A percentile compares a stretch with the other conserved stretches of the same genome.
Evolutionary conservation across 2,113 vertebrate genomes (phyloP).

Genomic region (Atractosteus spatula): DNA sequence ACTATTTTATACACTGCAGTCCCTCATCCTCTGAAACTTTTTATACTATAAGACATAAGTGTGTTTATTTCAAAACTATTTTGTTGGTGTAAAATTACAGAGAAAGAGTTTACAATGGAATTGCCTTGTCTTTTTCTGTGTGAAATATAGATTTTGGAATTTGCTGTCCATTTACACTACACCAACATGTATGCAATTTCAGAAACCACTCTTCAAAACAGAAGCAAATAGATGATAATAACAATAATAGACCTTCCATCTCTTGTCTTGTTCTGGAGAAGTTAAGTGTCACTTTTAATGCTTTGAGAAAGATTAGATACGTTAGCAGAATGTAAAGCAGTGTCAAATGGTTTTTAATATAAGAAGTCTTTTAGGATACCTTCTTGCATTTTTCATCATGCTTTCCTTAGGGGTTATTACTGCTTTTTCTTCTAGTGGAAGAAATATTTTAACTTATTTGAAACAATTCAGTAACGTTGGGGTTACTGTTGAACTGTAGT

Average conservation of each 20-base stretch:
- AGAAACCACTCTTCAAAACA: background rate
- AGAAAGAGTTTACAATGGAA: background rate
- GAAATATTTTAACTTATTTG: too few species aligned
- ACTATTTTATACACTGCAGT: too few species aligned
- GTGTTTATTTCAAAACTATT: too few species aligned
- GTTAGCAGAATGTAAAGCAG: background rate
- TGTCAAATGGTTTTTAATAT: background rate
- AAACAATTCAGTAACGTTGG: too few species aligned
- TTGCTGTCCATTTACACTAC: background rate
- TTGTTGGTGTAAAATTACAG: background rate
- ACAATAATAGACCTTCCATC: constrained; percentile 1
- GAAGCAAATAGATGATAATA: constrained; percentile 6
- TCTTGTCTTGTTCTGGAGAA: background rate
- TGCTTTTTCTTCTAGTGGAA: too few species aligned
- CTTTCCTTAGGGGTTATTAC: too few species aligned
- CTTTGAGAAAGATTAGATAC: background rate
- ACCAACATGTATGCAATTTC: background rate
- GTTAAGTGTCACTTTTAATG: constrained; percentile 5
- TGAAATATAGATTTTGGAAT: background rate
- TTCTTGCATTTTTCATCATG: too few species aligned
- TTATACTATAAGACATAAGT: too few species aligned
- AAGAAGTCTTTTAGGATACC: background rate
- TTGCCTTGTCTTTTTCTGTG: background rate
- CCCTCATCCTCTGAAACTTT: too few species aligned
- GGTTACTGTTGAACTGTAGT: too few species aligned